phyloP scores from a whole-genome alignment of 2,888 invertebrate species.

The Eupithecia vulgata region DNA sequence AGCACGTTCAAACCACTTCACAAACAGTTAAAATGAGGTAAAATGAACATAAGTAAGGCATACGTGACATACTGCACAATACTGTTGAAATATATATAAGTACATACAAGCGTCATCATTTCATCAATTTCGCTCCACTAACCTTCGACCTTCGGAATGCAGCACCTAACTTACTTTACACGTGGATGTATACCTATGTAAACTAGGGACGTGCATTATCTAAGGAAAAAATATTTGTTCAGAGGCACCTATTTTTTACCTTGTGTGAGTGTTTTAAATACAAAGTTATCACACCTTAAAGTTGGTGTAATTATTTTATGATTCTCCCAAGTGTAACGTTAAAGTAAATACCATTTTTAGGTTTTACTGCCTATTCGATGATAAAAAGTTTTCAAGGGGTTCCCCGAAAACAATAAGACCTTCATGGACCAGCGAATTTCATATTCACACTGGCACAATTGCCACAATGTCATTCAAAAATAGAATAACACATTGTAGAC shows the following conservation, averaged over 20 bases:
- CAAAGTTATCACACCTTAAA: background rate
- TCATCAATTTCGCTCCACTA: slow-evolving; percentile 29
- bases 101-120: slow-evolving; percentile 19
- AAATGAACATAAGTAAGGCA: slow-evolving; percentile 29
- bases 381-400: background rate
- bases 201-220: slow-evolving; percentile 28
- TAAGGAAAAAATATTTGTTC: background rate
- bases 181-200: slow-evolving; percentile 26
- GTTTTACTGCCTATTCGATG: background rate
- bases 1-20: slow-evolving; percentile 37
- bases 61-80: slow-evolving; percentile 39
- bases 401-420: background rate
- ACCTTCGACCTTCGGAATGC: slow-evolving; percentile 39
- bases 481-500: slow-evolving; percentile 29
- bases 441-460: slow-evolving; percentile 27
- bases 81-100: slow-evolving; percentile 24
- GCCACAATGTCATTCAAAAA: slow-evolving; percentile 38
- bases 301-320: background rate
- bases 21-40: slow-evolving; percentile 32
- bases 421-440: background rate
- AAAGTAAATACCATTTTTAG: background rate
- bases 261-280: background rate
- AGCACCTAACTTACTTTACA: slow-evolving; percentile 17
- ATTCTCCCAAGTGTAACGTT: background rate
- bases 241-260: background rate